Evolutionary conservation across 2,797 vertebrate species (phyloP), one percentile per base, ranked within the genome.

Genomic region (Anniella stebbinsi): DNA sequence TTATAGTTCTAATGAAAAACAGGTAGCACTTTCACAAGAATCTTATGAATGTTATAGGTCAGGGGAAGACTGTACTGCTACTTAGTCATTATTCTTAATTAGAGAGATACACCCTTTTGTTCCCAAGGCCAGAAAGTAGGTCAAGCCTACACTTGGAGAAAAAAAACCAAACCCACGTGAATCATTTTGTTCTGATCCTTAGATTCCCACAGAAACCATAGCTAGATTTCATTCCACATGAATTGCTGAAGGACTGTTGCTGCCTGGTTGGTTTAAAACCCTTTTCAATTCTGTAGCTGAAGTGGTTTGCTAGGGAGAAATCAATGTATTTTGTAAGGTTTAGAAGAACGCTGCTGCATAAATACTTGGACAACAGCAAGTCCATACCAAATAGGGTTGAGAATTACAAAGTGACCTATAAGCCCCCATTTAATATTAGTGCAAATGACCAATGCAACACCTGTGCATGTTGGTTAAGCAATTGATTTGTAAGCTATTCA

Each of bases 91-190:
- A 86, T 30, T 45, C 17, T 21, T 73, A 84, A 48, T 78, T 21
- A 66, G 81, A 90, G 77, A 4, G 30, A 13, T 54, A 45, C 73
- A 84, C 63, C 45, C 81, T 88, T 73, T 66, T 84, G 25, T 88
- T n/a, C 54, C 73, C 15, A 4, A 92, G 91, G 84, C 41, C 87
- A 66, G 93, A 75, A 86, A 90, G 84, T n/a, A 87, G 25, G 45
- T 60, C 45, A 86, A 28, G 8, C 5, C 57, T 93, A 36, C 10
- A 66, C 0, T 5, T 0, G 23, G 28, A 57, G 36, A 7, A 13
- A n/a, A 72, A 17, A 33, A 72, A 87, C 87, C 25, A 83, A 11
- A 82, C 15, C 0, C 0, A 28, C 75, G 54, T 70, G 9, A 48
- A 84, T 77, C 23, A 12, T 66, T 94, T 69, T n/a, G 30, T 92